These are phyloP conservation scores for Bombus huntii DNA, from an alignment of 1,140 invertebrate genomes.

Conservation along the genomic window DNA sequence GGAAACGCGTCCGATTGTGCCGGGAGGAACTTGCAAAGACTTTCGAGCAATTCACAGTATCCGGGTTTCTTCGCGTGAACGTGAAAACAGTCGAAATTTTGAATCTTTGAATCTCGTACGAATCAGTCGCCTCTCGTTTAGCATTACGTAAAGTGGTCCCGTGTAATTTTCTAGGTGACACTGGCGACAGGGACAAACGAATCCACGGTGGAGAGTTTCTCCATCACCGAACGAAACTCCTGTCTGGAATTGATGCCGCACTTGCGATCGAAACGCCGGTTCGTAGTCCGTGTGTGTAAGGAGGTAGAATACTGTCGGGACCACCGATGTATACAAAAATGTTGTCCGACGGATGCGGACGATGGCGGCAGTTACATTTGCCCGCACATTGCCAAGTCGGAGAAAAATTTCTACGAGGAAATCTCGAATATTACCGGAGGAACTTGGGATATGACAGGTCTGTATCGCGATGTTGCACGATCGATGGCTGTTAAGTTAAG, in stretches of 20 bases:
- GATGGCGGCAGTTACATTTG: background rate
- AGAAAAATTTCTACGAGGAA: constrained; percentile 24
- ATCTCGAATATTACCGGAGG: background rate
- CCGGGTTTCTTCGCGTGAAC: background rate
- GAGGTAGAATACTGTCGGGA: constrained; percentile 43
- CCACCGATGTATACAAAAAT: constrained; percentile 66
- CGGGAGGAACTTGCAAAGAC: background rate
- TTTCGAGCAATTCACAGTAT: background rate
- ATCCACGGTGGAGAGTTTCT: constrained; percentile 28
- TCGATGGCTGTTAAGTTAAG: too few species aligned
- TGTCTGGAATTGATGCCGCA: constrained; percentile 55
- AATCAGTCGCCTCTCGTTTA: background rate
- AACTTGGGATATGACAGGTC: background rate
- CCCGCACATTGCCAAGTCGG: background rate
- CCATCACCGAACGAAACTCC: constrained; percentile 16
- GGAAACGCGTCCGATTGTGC: too few species aligned
- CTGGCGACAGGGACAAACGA: background rate
- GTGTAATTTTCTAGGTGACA: constrained; percentile 26
- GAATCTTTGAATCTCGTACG: constrained; percentile 3
- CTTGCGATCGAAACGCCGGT: background rate
- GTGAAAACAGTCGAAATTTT: constrained; percentile 4
- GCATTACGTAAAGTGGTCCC: background rate
- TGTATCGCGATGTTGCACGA: background rate
- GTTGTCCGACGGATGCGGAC: constrained; percentile 55
- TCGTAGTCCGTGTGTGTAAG: constrained; percentile 56